Percentiles rank a stretch among this genome's conserved stretches.
phyloP scores from a whole-genome alignment of 2,113 vertebrate genomes.

The Cricetomys ansorgei region DNA sequence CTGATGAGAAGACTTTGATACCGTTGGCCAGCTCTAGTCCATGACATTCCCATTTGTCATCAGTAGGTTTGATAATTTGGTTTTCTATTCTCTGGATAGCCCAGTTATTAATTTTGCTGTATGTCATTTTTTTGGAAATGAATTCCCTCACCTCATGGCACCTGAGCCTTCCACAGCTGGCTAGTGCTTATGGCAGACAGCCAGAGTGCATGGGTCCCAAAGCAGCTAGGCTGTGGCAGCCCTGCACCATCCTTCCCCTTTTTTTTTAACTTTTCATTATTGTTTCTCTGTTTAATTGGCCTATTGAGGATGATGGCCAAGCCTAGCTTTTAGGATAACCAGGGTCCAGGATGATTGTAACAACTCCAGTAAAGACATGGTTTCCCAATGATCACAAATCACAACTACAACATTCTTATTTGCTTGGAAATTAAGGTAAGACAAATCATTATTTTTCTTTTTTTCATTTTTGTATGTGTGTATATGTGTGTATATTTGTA shows the following conservation, averaged over 20 bases:
- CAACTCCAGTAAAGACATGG: not conserved
- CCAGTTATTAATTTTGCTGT: conserved; percentile 92
- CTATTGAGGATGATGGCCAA: not conserved
- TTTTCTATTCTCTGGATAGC: conserved; percentile 92
- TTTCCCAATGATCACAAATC: not conserved
- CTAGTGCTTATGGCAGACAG: too few species aligned
- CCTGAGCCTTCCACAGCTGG: too few species aligned
- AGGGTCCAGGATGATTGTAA: not conserved
- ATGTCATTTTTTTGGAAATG: conserved; percentile 85
- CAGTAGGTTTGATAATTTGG: conserved; percentile 95
- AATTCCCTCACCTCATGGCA: too few species aligned
- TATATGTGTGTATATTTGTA: not conserved
- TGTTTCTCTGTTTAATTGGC: not conserved
- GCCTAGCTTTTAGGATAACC: not conserved
- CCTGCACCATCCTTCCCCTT: not conserved
- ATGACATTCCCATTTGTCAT: conserved; percentile 96
- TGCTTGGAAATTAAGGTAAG: not conserved
- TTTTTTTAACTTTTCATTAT: not conserved
- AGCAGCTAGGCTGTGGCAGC: too few species aligned
- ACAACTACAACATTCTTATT: not conserved
- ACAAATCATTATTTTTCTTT: not conserved
- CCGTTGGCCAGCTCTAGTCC: conserved; percentile 96
- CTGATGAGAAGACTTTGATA: conserved; percentile 96
- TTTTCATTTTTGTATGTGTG: not conserved
- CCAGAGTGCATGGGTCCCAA: too few species aligned